Conservation (phyloP, 2,113 vertebrate genomes). For the Castor canadensis region DNA sequence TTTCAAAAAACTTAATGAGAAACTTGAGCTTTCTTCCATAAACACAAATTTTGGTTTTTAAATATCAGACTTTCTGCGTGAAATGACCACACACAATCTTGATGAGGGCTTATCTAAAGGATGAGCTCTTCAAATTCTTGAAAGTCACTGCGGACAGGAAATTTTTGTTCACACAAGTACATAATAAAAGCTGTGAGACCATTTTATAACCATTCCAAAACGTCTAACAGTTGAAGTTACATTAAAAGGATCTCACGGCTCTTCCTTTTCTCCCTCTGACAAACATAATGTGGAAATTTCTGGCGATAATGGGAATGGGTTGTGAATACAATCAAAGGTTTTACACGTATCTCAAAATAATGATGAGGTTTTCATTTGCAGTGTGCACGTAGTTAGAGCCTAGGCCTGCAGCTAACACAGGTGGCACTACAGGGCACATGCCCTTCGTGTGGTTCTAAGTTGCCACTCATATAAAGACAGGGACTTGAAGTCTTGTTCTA, state of each 20-base stretch:
- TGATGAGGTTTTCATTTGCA: background rate
- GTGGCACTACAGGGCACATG: background rate
- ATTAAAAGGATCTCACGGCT: slow-evolving; percentile 49
- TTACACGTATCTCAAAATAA: slow-evolving; percentile 53
- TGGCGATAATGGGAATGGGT: slow-evolving; percentile 5
- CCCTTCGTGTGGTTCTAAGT: background rate
- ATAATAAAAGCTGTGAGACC: slow-evolving; percentile 49
- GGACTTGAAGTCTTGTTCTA: background rate
- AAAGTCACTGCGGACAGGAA: slow-evolving; percentile 20
- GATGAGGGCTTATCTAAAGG: background rate
- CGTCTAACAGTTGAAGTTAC: slow-evolving; percentile 51
- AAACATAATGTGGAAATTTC: slow-evolving; percentile 35
- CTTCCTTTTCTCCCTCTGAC: slow-evolving; percentile 50
- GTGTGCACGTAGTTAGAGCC: background rate
- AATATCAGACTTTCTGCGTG: background rate
- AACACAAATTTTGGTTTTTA: background rate
- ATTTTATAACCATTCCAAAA: slow-evolving; percentile 56
- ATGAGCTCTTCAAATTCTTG: slow-evolving; percentile 49
- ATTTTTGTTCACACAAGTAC: slow-evolving; percentile 54
- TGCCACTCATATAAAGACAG: background rate
- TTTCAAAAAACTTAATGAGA: slow-evolving; percentile 47
- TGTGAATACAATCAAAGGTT: background rate
- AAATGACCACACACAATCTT: background rate
- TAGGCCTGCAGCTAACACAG: background rate
- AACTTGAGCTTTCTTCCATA: slow-evolving; percentile 2